These are phyloP conservation scores for Varanus komodoensis DNA, from an alignment of 2,113 vertebrate species.

Conservation along the genomic window DNA sequence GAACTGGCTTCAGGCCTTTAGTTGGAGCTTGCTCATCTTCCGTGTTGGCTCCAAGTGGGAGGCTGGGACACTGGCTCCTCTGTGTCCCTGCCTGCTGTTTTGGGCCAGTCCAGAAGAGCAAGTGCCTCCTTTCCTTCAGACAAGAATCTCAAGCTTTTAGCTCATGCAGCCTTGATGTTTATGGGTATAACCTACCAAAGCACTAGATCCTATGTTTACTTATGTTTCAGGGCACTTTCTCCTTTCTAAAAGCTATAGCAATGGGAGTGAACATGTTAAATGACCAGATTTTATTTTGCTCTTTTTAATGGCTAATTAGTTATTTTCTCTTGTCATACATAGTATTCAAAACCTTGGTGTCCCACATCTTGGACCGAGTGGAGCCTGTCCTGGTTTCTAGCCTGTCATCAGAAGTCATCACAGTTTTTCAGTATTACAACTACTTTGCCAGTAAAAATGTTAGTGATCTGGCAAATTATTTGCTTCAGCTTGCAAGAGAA, in stretches of 20 bases:
- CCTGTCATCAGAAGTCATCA: conserved; percentile 87
- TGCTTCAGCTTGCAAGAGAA: conserved; percentile 89
- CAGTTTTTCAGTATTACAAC: conserved; percentile 91
- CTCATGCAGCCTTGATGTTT: not conserved
- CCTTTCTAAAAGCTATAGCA: not conserved
- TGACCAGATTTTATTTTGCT: conserved; percentile 11
- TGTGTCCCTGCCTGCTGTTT: too few species aligned
- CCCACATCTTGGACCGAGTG: conserved; percentile 88
- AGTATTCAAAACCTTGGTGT: conserved; percentile 89
- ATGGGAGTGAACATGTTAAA: conserved; percentile 10
- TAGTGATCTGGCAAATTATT: conserved; percentile 86
- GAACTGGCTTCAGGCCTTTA: too few species aligned
- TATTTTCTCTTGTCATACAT: conserved; percentile 13
- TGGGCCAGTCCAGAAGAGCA: too few species aligned
- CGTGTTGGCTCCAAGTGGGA: too few species aligned
- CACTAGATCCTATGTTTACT: not conserved
- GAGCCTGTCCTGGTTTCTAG: conserved; percentile 80
- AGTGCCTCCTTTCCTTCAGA: too few species aligned
- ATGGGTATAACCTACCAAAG: not conserved
- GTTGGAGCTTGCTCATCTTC: too few species aligned
- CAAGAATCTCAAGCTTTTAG: not conserved
- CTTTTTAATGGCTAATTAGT: conserved; percentile 9
- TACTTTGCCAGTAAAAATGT: conserved; percentile 86
- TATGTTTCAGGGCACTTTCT: not conserved
- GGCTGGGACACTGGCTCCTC: too few species aligned